Conservation (phyloP, 2,888 invertebrate genomes). For the Vesta saturnalis region DNA sequence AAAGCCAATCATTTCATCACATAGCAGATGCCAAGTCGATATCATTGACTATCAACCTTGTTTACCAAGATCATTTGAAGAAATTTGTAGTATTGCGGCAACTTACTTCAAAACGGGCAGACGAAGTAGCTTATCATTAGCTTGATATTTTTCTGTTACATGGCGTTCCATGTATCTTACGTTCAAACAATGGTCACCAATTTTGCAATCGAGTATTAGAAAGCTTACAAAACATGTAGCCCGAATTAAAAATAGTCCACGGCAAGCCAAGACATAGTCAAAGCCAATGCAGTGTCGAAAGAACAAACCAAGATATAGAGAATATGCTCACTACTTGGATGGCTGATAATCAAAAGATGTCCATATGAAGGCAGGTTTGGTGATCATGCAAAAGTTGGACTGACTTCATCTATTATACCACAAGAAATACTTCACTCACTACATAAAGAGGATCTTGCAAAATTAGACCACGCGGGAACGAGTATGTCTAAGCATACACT, state of each 20-base stretch:
- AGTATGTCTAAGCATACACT: too few species aligned
- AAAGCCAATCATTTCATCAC: not conserved
- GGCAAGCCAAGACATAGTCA: not conserved
- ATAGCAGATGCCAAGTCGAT: not conserved
- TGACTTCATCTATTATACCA: not conserved
- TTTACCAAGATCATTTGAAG: not conserved
- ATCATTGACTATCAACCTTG: not conserved
- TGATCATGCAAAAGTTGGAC: not conserved
- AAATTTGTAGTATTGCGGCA: not conserved
- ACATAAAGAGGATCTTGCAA: too few species aligned
- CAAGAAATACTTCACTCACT: too few species aligned
- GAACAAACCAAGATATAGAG: not conserved
- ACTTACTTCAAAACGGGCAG: not conserved
- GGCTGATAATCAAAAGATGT: not conserved
- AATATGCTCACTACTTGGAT: not conserved
- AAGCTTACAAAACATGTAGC: not conserved
- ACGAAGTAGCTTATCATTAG: not conserved
- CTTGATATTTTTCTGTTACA: not conserved
- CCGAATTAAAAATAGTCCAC: too few species aligned
- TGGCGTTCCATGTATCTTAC: not conserved
- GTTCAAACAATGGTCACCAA: too few species aligned
- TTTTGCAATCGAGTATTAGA: not conserved
- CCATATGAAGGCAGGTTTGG: not conserved
- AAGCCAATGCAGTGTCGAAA: too few species aligned
- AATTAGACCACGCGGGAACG: too few species aligned